phyloP scores from a whole-genome alignment of 1,140 invertebrate species.

The Homalodisca vitripennis region DNA sequence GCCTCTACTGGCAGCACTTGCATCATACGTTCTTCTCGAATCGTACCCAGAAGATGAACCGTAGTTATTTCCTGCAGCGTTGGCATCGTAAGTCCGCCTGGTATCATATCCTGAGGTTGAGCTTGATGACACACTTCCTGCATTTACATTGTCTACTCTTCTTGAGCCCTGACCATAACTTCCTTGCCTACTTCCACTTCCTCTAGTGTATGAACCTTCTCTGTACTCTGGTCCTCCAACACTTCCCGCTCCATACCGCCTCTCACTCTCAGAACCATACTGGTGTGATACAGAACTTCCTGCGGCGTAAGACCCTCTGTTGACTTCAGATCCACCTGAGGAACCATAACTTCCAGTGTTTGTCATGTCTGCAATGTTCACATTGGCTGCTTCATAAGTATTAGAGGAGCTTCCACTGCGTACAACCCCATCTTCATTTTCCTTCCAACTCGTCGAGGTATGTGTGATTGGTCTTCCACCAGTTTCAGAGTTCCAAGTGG shows the following conservation, averaged over 20 bases:
- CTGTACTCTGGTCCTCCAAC: neutral
- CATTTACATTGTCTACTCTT: slow-evolving; percentile 10
- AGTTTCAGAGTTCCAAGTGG: slow-evolving; percentile 39
- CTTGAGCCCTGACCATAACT: slow-evolving; percentile 1
- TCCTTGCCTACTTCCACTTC: slow-evolving; percentile 12
- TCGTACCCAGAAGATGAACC: neutral
- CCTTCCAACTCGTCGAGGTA: slow-evolving; percentile 35
- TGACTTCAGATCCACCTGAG: slow-evolving; percentile 4
- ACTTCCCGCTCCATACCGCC: neutral
- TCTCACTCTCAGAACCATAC: slow-evolving; percentile 15
- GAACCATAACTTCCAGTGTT: slow-evolving; percentile 11
- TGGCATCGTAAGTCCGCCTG: neutral
- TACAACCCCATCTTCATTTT: slow-evolving; percentile 41
- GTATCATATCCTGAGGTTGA: slow-evolving; percentile 16
- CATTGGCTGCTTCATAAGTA: slow-evolving; percentile 29
- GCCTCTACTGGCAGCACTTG: neutral
- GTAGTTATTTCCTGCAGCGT: neutral
- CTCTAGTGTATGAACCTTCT: slow-evolving; percentile 9
- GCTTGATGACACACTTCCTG: too few relatives aligned
- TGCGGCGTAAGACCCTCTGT: neutral
- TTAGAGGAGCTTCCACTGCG: slow-evolving; percentile 37
- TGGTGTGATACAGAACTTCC: slow-evolving; percentile 9
- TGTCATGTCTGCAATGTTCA: slow-evolving; percentile 4
- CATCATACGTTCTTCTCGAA: neutral
- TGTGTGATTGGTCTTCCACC: slow-evolving; percentile 36